Percentiles rank a stretch among this genome's conserved stretches.
Conservation (phyloP, 35 echinoderm and acorn worm species). For the Anneissia japonica region DNA sequence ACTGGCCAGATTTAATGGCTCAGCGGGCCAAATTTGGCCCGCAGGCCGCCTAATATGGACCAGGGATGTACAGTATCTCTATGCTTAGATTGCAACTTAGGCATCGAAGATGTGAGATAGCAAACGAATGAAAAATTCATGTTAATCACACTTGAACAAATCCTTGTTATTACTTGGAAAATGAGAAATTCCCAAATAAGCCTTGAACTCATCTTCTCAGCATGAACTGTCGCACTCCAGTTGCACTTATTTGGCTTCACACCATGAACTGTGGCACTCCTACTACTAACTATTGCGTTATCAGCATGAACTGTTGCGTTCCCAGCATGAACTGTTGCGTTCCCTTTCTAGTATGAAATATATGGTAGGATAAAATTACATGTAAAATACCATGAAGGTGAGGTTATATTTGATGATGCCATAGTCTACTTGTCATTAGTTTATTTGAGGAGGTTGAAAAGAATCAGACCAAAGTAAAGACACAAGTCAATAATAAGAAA, state of each 20-base stretch:
- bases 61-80: no score
- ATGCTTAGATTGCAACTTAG: no score
- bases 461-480: background rate
- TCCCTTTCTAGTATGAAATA: background rate
- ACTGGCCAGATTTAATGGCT: no score
- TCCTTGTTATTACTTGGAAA: no score
- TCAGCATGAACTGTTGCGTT: background rate
- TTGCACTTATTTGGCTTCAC: background rate
- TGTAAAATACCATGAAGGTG: background rate
- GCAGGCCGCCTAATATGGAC: no score
- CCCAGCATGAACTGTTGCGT: background rate
- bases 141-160: no score
- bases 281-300: background rate
- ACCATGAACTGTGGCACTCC: background rate
- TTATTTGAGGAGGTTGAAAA: background rate
- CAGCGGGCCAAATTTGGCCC: no score
- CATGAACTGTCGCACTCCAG: background rate
- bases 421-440: background rate
- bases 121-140: no score
- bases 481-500: no score
- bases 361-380: background rate
- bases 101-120: no score
- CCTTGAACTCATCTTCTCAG: no score
- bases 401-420: background rate
- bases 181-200: no score